Conservation (phyloP, 2,888 invertebrate species). For the Drosophila pseudotalamancana region DNA sequence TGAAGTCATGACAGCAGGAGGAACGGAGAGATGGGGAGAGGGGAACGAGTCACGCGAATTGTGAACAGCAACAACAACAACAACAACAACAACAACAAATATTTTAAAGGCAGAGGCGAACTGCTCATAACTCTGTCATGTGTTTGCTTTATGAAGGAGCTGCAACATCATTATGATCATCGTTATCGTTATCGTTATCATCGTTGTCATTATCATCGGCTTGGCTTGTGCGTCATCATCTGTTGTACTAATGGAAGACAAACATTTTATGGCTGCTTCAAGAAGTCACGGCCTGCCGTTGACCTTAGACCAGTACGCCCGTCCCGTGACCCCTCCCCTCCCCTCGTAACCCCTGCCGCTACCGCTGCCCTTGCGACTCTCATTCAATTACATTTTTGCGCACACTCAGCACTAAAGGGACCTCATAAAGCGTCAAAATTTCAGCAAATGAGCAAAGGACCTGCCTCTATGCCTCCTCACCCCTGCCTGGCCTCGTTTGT, state of each 20-base stretch:
- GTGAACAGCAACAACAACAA: conserved; percentile 14
- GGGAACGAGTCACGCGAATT: conserved; percentile 77
- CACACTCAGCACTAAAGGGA: conserved; percentile 80
- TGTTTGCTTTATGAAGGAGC: conserved; percentile 23
- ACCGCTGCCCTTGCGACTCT: conserved; percentile 30
- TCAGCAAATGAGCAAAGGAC: conserved; percentile 67
- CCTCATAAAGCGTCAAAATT: conserved; percentile 79
- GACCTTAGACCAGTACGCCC: conserved; percentile 40
- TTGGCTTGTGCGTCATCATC: conserved; percentile 51
- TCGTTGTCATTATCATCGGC: conserved; percentile 6
- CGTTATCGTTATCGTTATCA: conserved; percentile 3
- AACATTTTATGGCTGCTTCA: conserved; percentile 67
- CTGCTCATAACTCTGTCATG: conserved; percentile 59
- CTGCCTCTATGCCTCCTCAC: background rate
- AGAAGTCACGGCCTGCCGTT: conserved; percentile 46
- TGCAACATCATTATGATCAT: conserved; percentile 25
- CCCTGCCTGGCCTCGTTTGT: conserved; percentile 14
- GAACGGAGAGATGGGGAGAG: conserved; percentile 44
- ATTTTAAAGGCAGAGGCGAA: conserved; percentile 20
- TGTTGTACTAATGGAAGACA: conserved; percentile 73
- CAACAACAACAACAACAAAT: conserved; percentile 1
- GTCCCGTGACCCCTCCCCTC: background rate
- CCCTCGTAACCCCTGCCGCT: background rate
- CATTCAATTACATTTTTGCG: conserved; percentile 80
- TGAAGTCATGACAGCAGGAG: conserved; percentile 63